phyloP scores from a whole-genome alignment of 1,140 invertebrate genomes.

The Drosophila albomicans region DNA sequence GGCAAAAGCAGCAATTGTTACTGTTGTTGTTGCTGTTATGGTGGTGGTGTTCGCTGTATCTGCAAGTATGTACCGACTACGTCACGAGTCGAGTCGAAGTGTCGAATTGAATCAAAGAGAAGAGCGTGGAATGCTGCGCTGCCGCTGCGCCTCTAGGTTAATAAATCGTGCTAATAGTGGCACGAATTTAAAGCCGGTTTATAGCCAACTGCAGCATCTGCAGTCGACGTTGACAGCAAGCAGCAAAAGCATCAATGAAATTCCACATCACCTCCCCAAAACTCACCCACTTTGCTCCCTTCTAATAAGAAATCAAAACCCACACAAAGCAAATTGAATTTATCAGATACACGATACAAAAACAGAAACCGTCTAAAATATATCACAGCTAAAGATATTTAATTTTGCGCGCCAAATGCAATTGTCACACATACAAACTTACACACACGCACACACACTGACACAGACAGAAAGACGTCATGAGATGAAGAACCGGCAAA shows the following conservation, averaged over 20 bases:
- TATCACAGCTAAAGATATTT: not conserved
- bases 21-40: slow-evolving; percentile 29
- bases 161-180: slow-evolving; percentile 83
- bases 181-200: slow-evolving; percentile 83
- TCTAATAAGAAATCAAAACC: not conserved
- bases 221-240: slow-evolving; percentile 15
- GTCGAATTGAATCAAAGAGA: slow-evolving; percentile 30
- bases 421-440: slow-evolving; percentile 12
- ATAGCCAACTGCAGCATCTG: slow-evolving; percentile 29
- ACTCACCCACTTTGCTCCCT: not conserved
- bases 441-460: not conserved
- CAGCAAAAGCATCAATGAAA: slow-evolving; percentile 69
- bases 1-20: slow-evolving; percentile 40
- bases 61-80: slow-evolving; percentile 67
- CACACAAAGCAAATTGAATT: not conserved
- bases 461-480: slow-evolving; percentile 13
- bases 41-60: slow-evolving; percentile 56
- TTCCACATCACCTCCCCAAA: slow-evolving; percentile 6
- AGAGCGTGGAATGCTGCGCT: slow-evolving; percentile 37
- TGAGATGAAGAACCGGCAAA: slow-evolving; percentile 26
- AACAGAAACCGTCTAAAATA: not conserved
- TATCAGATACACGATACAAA: not conserved
- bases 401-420: slow-evolving; percentile 48
- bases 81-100: slow-evolving; percentile 23
- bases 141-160: slow-evolving; percentile 72